Evolutionary conservation across 2,113 vertebrate genomes (phyloP).

Genomic region (Bos taurus): ARS-UCD2.0 NC_037332.1:62007501-62008000

Average conservation of each 20-base stretch:
- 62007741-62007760: no score
- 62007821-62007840: no score
- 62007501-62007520: not conserved
- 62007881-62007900: no score
- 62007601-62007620: not conserved
- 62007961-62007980: not conserved
- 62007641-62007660: not conserved
- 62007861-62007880: no score
- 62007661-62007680: not conserved
- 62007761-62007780: no score
- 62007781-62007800: no score
- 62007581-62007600: not conserved
- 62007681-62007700: not conserved
- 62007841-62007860: no score
- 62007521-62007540: not conserved
- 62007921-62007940: not conserved
- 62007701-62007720: not conserved
- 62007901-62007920: no score
- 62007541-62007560: conserved; percentile 1
- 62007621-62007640: not conserved
- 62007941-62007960: not conserved
- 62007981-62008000: not conserved
- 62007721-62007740: no score
- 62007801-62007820: no score
- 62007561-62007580: not conserved